Evolutionary conservation across 2,113 vertebrate species (phyloP).

Genomic region (Motacilla tschutschensis): DNA sequence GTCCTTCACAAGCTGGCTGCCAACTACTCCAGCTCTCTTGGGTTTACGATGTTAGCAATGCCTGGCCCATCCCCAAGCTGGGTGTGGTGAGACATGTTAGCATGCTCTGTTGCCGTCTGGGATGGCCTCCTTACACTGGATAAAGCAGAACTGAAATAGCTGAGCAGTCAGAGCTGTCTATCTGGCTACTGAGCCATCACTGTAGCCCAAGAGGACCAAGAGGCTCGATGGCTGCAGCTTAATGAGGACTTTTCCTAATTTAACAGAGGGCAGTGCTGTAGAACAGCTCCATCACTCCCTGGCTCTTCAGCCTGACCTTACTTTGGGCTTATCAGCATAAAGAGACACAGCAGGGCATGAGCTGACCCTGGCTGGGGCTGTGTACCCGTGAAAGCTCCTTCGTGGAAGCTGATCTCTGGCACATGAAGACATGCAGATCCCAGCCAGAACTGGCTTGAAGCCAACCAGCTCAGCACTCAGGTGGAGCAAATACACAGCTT

Average conservation of each 20-base stretch:
- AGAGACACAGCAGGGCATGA: background rate
- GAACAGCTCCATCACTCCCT: background rate
- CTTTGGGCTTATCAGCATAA: background rate
- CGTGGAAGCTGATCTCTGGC: background rate
- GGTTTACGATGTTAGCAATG: background rate
- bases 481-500: background rate
- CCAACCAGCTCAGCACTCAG: fast-evolving
- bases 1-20: background rate
- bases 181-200: background rate
- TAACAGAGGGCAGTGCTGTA: background rate
- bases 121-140: background rate
- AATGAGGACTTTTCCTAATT: background rate
- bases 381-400: background rate
- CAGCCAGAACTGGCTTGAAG: background rate
- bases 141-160: background rate
- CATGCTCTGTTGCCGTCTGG: background rate
- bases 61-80: fast-evolving
- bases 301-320: background rate
- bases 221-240: background rate
- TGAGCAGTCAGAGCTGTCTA: fast-evolving
- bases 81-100: background rate
- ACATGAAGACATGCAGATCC: background rate
- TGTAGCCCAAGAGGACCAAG: background rate
- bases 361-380: background rate
- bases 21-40: background rate